Base-by-base conservation (phyloP, 2,797 vertebrate genomes). In the Oophaga sylvatica region DNA sequence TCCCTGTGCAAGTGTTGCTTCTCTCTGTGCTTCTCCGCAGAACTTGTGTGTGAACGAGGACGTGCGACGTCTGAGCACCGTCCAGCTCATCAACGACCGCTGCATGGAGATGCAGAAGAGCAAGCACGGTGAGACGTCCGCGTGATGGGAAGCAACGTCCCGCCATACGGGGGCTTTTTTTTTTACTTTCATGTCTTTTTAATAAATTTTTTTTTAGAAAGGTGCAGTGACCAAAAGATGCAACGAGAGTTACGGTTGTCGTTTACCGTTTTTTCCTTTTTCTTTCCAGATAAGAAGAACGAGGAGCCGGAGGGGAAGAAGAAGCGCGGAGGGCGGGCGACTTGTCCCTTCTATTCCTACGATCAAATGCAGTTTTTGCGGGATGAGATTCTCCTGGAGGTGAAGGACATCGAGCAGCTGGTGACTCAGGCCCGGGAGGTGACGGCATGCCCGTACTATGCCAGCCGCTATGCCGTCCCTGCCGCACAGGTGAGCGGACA, bases 31-130 rank as follows among this genome's bases (percentile, higher is more conserved):
- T 8, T 67, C 20, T 81, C 78, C n/a, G 1, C 59, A 99, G 98
- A 99, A 95, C 92, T 93, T 99, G 84, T 99, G 98, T 89, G 92
- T 99, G 87, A 99, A 99, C 0, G 96, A 97, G 81, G 97, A 97
- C 0, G 97, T 99, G 90, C 94, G 67, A 10, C 91, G 83, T 41
- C 91, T 99, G 83, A 95, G 96, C 53, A 95, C 95, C 56, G 91
- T 95, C 82, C 97, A 98, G 89, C 95, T 96, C 84, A 98, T 99
- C 89, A 99, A 98, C 0, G 98, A 99, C 91, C 96, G 96, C 91
- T 99, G 98, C 91, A 86, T 96, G 94, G 98, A 99, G 94, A 96
- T 99, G 96, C 97, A 99, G 88, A 98, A 97, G 93, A 97, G 96
- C 93, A 97, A 96, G 91, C 96, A 94, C 0, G 96, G 98, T 99